phyloP scores from a whole-genome alignment of 2,113 vertebrate species.

The Nothocercus julius region DNA sequence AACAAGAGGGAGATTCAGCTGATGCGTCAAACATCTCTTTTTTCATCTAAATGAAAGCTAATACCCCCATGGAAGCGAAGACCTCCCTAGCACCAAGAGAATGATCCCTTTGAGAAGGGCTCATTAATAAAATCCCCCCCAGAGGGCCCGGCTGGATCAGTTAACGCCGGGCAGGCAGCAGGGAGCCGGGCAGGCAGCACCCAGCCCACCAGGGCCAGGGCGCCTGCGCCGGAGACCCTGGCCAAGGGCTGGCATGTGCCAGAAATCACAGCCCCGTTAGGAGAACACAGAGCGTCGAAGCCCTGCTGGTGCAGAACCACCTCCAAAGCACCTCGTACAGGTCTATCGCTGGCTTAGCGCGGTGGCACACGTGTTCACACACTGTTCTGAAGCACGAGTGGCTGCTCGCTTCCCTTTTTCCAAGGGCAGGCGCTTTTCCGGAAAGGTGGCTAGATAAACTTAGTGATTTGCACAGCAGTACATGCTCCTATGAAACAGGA shows the following conservation, averaged over 20 bases:
- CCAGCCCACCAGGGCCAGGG: too few relatives aligned
- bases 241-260: not conserved
- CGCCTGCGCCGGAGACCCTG: not conserved
- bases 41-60: slow-evolving; percentile 57
- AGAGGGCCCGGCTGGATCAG: slow-evolving; percentile 56
- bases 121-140: slow-evolving; percentile 66
- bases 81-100: slow-evolving; percentile 57
- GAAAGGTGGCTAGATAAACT: not conserved
- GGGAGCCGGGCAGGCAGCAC: not conserved
- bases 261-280: not conserved
- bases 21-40: slow-evolving; percentile 28
- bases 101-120: slow-evolving; percentile 61
- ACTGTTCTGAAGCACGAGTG: not conserved
- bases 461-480: not conserved
- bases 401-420: not conserved
- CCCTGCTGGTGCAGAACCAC: not conserved
- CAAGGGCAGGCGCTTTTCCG: not conserved
- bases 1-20: not conserved
- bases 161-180: not conserved
- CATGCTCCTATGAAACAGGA: not conserved
- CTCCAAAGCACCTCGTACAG: not conserved
- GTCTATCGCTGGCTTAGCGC: not conserved
- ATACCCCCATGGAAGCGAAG: slow-evolving; percentile 68
- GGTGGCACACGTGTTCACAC: too few relatives aligned
- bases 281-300: not conserved